Percentiles rank a stretch among this genome's conserved stretches.
Evolutionary conservation across 2,113 vertebrate species (phyloP).

Genomic region (Caretta caretta): DNA sequence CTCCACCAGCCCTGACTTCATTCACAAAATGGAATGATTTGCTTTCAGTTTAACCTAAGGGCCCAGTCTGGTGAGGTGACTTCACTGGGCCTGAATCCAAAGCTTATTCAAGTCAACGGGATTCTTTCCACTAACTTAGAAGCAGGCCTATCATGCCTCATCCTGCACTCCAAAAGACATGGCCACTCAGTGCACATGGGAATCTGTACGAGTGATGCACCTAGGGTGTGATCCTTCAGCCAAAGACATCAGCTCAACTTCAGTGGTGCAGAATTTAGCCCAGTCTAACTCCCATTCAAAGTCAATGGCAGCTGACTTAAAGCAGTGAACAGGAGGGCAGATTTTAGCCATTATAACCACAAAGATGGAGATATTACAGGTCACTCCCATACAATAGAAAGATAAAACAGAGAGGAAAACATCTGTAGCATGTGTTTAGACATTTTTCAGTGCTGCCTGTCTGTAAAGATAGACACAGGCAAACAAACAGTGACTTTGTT

Average conservation of each 20-base stretch:
- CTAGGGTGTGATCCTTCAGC: not conserved
- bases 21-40: not conserved
- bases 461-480: slow-evolving; percentile 47
- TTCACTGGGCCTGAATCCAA: not conserved
- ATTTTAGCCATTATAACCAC: slow-evolving; percentile 61
- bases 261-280: not conserved
- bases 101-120: not conserved
- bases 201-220: not conserved
- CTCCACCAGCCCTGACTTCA: rapidly evolving
- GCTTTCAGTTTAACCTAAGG: not conserved
- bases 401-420: not conserved
- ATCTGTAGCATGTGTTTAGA: not conserved
- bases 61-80: not conserved
- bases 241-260: not conserved
- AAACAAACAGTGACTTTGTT: slow-evolving; percentile 60
- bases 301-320: not conserved
- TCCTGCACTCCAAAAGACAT: rapidly evolving
- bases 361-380: slow-evolving; percentile 62
- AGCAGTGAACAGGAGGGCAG: slow-evolving; percentile 19
- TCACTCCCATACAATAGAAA: slow-evolving; percentile 63
- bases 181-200: not conserved
- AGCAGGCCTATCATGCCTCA: not conserved
- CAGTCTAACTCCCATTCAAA: not conserved
- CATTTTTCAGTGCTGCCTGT: slow-evolving; percentile 16
- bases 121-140: not conserved